Base-by-base conservation (phyloP, 2,113 vertebrate species). In the Oryzias melastigma region DNA sequence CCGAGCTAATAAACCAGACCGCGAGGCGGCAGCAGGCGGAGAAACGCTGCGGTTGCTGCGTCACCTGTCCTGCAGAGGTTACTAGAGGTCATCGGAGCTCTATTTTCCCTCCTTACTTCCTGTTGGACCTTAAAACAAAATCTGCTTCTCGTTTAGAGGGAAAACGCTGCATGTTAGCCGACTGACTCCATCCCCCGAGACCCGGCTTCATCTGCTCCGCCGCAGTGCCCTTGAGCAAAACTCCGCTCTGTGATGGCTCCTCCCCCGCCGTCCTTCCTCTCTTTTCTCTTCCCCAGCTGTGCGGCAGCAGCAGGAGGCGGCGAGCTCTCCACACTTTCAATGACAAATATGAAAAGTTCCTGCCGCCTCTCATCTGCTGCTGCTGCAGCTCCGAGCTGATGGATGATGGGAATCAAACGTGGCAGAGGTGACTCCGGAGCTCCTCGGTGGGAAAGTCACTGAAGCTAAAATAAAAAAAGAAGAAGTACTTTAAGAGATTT, bases 1-100 rank as follows among this genome's bases (percentile, higher is more conserved):
- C 68, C 80, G 69, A 87, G 12, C 65, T 64, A 77, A 84, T 65
- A 80, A 82, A 76, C 82, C 64, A 44, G 52, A 12, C 61, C 17
- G 4, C 25, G 62, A 43, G 65, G 46, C 62, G 58, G 20, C 51
- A 41, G 17, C 20, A 42, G 45, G 63, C 72, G 54, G 62, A 53
- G 5, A 41, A 35, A 8, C 35, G 25, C 81, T 15, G 12, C 65
- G 68, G 75, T 73, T 74, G 77, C 77, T 72, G 66, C 45, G 79
- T 77, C 79, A 54, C 69, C 49, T 42, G 67, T 40, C 61, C 67
- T 62, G 82, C 77, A 77, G 73, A 82, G 77, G 77, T 77, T 60
- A 43, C 56, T 5, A 16, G 78, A 75, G 82, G 77, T 81, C 85
- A 35, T 12, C 29, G 10, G 29, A 83, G 45, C 63, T 74, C 65